Percentiles rank a stretch among this genome's conserved stretches.
Evolutionary conservation across 2,113 vertebrate species (phyloP).

Genomic region (Oceanodroma tethys): DNA sequence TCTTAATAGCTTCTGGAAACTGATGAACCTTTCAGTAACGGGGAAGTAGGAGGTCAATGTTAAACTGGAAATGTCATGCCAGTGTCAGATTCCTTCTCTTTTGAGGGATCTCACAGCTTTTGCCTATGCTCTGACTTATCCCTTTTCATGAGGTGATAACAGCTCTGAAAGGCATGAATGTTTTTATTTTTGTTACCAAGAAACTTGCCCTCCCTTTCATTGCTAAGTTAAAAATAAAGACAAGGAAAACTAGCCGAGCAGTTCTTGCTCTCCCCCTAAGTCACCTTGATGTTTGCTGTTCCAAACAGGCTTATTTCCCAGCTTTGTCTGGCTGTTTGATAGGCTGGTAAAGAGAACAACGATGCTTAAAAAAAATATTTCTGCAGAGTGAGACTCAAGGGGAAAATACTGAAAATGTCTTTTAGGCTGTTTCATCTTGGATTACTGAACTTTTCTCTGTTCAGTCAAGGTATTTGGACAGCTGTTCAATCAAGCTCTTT

Average conservation of each 20-base stretch:
- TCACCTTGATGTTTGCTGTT: background rate
- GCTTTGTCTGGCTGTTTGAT: background rate
- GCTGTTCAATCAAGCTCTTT: background rate
- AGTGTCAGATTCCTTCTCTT: background rate
- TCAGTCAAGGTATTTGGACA: background rate
- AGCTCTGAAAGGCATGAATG: background rate
- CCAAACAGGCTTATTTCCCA: background rate
- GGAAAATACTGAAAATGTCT: background rate
- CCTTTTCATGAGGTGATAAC: background rate
- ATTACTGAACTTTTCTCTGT: background rate
- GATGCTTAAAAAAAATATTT: background rate
- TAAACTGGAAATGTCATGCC: background rate
- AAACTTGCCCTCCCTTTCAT: background rate
- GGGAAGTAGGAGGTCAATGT: background rate
- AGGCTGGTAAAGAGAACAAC: background rate
- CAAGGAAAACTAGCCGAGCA: background rate
- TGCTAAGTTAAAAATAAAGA: background rate
- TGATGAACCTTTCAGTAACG: background rate
- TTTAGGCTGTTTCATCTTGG: background rate
- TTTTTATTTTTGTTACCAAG: background rate
- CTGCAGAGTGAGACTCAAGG: background rate
- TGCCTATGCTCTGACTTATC: background rate
- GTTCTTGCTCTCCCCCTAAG: background rate
- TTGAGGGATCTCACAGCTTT: background rate
- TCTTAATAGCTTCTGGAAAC: background rate